phyloP scores from a whole-genome alignment of 2,113 vertebrate genomes.

The Pica pica region DNA sequence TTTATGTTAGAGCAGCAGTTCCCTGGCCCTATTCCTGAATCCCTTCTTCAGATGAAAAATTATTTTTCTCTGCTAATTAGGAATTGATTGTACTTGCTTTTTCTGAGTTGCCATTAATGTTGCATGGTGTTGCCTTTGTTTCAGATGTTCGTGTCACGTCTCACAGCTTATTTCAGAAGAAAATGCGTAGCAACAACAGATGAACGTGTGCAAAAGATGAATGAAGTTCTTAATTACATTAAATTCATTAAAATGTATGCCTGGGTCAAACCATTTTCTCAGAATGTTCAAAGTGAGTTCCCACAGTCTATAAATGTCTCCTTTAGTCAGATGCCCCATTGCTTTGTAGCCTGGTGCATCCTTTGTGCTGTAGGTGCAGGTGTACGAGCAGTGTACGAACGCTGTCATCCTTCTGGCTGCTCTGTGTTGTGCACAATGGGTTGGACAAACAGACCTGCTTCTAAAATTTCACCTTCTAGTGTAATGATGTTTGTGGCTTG shows the following conservation, averaged over 20 bases:
- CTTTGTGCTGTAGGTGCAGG: background rate
- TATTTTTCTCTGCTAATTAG: background rate
- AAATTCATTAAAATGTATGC: conserved; percentile 97
- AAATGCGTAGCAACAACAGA: conserved; percentile 85
- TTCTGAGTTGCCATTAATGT: background rate
- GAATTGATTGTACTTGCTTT: background rate
- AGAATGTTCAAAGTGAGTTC: conserved; percentile 84
- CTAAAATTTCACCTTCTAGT: background rate
- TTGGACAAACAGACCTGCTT: background rate
- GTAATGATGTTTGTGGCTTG: background rate
- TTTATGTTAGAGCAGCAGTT: background rate
- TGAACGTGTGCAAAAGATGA: conserved; percentile 93
- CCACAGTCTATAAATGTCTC: background rate
- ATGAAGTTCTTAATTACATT: conserved; percentile 91
- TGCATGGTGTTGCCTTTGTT: background rate
- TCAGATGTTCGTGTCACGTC: conserved; percentile 90
- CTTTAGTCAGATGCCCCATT: background rate
- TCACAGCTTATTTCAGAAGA: conserved; percentile 90
- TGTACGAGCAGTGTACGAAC: accelerated
- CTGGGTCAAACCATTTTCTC: conserved; percentile 92
- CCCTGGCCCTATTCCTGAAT: background rate
- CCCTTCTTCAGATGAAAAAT: background rate
- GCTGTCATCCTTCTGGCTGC: background rate
- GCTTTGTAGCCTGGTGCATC: background rate
- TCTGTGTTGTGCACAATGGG: background rate